Evolutionary conservation across 2,113 vertebrate species (phyloP), one percentile per base, ranked within the genome.

Genomic region (Heterotilapia buettikoferi): DNA sequence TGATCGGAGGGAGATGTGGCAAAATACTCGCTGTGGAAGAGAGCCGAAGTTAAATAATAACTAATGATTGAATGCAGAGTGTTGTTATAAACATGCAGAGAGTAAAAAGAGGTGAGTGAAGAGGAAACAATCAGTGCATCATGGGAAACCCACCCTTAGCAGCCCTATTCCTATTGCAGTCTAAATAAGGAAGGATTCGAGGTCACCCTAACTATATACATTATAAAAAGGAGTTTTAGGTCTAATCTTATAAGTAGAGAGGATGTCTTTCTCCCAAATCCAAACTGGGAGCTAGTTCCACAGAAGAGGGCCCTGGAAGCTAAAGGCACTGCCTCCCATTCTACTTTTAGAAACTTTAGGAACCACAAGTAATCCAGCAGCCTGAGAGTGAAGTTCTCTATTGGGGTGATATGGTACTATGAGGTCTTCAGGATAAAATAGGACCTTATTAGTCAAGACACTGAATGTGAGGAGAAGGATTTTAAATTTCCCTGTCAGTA

Each of bases 311-410:
- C 31, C 61, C 10, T 38, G 18, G 3, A 0, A 66, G 33, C 0
- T 66, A 36, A 66, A 66, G 33, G 61, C 61, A n/a, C 61, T 38
- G 61, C 33, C 33, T 38, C 61, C 6, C 61, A 66, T 19, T 66
- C n/a, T 66, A 66, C 61, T 61, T 61, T 33, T 61, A 19, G 29
- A 61, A 61, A 33, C 29, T 66, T 38, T 66, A 66, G 31, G 61
- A 66, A 12, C 18, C 19, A 66, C 61, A 7, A 66, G 10, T n/a
- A 66, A 66, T n/a, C 33, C 33, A 38, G 33, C 33, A 66, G 10
- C 61, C 10, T 8, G 33, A 38, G 33, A 66, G 61, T 66, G 33
- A 38, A 3, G 31, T n/a, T 66, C 31, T 38, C 61, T 66, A 12
- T 66, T 66, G 10, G 61, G 10, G 31, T 0, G 61, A 66, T 38